phyloP scores from a whole-genome alignment of 2,113 vertebrate species.

The Urocolius indicus region DNA sequence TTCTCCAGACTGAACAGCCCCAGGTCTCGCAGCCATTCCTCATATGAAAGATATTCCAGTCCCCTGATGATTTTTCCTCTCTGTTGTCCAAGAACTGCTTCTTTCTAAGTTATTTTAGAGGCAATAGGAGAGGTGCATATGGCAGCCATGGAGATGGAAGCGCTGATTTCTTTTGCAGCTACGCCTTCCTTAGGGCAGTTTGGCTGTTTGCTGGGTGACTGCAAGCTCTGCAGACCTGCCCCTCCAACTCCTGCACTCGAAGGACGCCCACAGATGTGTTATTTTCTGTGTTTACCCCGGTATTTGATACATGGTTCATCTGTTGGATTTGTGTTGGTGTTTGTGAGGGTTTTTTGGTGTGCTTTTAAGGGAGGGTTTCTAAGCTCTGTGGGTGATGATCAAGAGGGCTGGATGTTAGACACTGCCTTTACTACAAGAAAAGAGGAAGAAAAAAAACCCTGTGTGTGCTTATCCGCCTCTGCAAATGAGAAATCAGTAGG shows the following conservation, averaged over 20 bases:
- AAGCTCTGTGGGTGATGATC: neutral
- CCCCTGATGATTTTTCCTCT: neutral
- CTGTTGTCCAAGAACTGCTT: neutral
- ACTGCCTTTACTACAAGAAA: neutral
- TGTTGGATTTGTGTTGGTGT: neutral
- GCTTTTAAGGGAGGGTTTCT: neutral
- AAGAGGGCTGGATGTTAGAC: neutral
- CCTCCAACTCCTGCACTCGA: rapidly evolving
- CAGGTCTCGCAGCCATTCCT: too few species aligned
- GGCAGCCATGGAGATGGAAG: neutral
- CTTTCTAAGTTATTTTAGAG: neutral
- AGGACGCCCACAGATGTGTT: rapidly evolving
- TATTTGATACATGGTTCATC: rapidly evolving
- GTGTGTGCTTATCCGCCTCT: neutral
- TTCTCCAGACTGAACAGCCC: too few species aligned
- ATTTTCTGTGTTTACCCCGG: neutral
- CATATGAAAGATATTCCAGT: too few species aligned
- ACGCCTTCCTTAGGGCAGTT: neutral
- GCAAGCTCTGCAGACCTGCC: neutral
- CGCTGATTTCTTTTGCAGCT: neutral
- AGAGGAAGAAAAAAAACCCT: neutral
- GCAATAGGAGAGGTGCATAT: neutral
- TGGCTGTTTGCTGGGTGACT: neutral
- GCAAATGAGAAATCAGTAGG: neutral
- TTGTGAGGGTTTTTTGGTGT: neutral